Evolutionary conservation across 2,888 invertebrate genomes (phyloP), one percentile per base, ranked within the genome.

Genomic region (Polydrusus pterygomalis): DNA sequence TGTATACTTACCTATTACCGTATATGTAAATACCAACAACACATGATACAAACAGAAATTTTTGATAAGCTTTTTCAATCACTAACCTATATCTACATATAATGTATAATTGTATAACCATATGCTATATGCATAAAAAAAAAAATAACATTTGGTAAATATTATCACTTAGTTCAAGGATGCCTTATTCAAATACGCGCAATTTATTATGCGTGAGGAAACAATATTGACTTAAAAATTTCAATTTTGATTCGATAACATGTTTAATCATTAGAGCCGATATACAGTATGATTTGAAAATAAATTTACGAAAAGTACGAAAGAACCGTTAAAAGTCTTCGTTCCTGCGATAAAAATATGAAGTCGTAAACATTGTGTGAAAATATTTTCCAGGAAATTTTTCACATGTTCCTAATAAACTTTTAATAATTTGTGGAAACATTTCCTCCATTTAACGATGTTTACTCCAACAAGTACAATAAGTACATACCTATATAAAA

Each of bases 391-490:
- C 43, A 34, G 17, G 1, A 20, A 51, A 20, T 51, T n/a, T 56
- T 56, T 7, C 15, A 15, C 56, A 34, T 56, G 34, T 56, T 56
- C 56, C 34, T 18, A n/a, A 9, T 56, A 56, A 56, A 56, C 0
- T 9, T 34, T 34, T 56, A 34, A 56, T 34, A 56, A 7, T 56
- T 25, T 45, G 43, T 63, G 45, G 63, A 47, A 63, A 63, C 30
- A 56, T 15, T 56, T 54, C 54, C 54, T 62, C 15, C 11, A 34
- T 20, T 63, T 63, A 43, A 43, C 63, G 43, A 45, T 63, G 63
- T 63, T 63, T 43, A 45, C 63, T 43, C 43, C 63, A 17, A 30
- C 63, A 43, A 45, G 43, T 45, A 63, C 56, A n/a, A 11, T 15
- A 30, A 2, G 30, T 30, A 30, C 30, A 30, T 7, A 30, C 20